Evolutionary conservation across 2,797 vertebrate species (phyloP), one percentile per base, ranked within the genome.

Genomic region (Emys orbicularis): DNA sequence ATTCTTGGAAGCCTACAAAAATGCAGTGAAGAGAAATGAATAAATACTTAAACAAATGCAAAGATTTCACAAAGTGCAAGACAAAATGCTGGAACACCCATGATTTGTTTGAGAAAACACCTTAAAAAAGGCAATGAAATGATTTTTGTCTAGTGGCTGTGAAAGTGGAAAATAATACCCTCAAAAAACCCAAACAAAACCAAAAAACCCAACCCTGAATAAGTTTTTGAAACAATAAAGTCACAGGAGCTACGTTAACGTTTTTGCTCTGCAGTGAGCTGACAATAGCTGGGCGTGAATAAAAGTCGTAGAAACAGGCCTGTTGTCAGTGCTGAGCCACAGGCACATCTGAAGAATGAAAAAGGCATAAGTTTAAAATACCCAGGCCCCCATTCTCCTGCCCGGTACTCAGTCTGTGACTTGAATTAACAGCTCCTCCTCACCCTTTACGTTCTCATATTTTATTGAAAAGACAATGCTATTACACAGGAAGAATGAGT

Each of bases 391-490:
- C 52, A 84, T 90, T 97, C 88, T 83, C 91, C 65, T 88, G 80
- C 68, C 96, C 94, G 90, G 96, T 41, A 31, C 41, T 16, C 74
- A 57, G 90, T 82, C 79, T 96, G 96, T 81, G 85, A 96, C 85
- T 93, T 83, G 96, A 96, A 96, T 98, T 88, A 94, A 90, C 91
- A 95, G 81, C 94, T 97, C 34, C 41, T 97, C 59, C 56, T 96
- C 89, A 90, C 31, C 25, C 50, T n/a, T 53, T 88, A 88, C 0
- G 0, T 77, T 95, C 96, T 96, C 89, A 44, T 97, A 91, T 95
- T 98, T 98, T 96, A 97, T 96, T 97, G 96, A 97, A 96, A 94
- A 90, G 52, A 57, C 84, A 94, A 4, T 91, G 47, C 81, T 94
- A 86, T 85, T 91, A 49, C 83, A 61, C 34, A 84, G 44, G 81